Conservation (phyloP, 2,888 invertebrate genomes). For the Trypoxylon attenuatum region DNA sequence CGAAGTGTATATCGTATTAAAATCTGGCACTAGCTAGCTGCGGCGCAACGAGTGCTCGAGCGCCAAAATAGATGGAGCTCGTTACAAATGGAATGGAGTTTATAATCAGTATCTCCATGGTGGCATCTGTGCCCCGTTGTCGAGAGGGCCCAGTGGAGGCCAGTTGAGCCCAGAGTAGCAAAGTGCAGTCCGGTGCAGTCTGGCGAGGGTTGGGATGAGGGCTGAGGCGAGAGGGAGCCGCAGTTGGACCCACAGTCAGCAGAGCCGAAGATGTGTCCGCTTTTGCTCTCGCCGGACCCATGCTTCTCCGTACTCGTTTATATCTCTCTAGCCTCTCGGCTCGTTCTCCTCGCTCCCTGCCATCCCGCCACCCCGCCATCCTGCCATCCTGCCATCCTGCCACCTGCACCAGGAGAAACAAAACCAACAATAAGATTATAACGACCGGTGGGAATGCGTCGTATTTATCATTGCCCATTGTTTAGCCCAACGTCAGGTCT, state of each 20-base stretch:
- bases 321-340: conserved; percentile 60
- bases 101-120: conserved; percentile 72
- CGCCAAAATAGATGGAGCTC: conserved; percentile 74
- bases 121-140: conserved; percentile 67
- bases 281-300: conserved; percentile 52
- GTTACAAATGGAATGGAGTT: conserved; percentile 74
- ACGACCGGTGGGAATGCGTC: conserved; percentile 66
- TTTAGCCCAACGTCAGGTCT: conserved; percentile 61
- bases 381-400: conserved; percentile 51
- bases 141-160: conserved; percentile 35
- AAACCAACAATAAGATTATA: conserved; percentile 71
- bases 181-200: background rate
- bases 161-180: background rate
- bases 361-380: too few relatives aligned
- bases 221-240: background rate
- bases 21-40: conserved; percentile 68
- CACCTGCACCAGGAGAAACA: conserved; percentile 67
- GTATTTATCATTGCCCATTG: conserved; percentile 71
- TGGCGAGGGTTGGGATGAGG: conserved; percentile 14
- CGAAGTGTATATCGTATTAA: conserved; percentile 67
- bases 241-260: conserved; percentile 11
- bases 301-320: conserved; percentile 71
- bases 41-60: conserved; percentile 58
- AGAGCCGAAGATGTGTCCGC: too few relatives aligned
- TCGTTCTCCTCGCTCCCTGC: conserved; percentile 4